Percentiles rank a stretch among this genome's conserved stretches.
Conservation (phyloP, 1,140 invertebrate species). For the Apolygus lucorum region DNA sequence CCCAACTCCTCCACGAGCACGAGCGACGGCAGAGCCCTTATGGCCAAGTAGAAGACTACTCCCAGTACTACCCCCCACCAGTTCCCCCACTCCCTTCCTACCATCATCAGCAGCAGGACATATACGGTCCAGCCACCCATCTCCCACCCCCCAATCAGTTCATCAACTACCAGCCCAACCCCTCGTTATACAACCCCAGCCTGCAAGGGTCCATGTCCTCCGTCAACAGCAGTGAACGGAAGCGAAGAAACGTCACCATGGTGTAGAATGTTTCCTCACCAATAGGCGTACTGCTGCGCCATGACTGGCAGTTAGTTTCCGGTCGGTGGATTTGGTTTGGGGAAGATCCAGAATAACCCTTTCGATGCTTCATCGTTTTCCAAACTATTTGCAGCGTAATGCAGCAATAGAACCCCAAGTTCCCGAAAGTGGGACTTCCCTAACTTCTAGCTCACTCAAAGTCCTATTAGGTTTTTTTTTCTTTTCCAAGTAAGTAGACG, state of each 20-base stretch:
- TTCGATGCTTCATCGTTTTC: too few species aligned
- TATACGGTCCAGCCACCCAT: constrained; percentile 34
- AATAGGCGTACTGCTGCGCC: too few species aligned
- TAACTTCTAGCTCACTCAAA: too few species aligned
- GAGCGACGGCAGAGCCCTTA: constrained; percentile 46
- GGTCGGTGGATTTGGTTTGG: too few species aligned
- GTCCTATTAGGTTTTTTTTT: too few species aligned
- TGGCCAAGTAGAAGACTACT: constrained; percentile 33
- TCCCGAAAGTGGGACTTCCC: too few species aligned
- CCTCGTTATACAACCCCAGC: constrained; percentile 44
- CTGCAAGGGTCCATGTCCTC: constrained; percentile 47
- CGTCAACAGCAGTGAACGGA: constrained; percentile 46
- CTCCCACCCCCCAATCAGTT: constrained; percentile 35
- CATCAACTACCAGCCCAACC: constrained; percentile 40
- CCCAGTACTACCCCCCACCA: constrained; percentile 30
- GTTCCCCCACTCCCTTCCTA: constrained; percentile 33
- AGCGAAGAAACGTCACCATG: constrained; percentile 49
- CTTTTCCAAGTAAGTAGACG: too few species aligned
- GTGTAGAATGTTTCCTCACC: too few species aligned
- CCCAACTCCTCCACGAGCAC: constrained; percentile 50
- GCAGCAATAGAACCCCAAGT: too few species aligned
- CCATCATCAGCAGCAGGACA: constrained; percentile 30
- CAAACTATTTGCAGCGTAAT: too few species aligned
- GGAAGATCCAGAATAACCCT: too few species aligned
- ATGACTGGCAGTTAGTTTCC: too few species aligned